Conservation (phyloP, 2,797 vertebrate species). For the Tinamus major region DNA sequence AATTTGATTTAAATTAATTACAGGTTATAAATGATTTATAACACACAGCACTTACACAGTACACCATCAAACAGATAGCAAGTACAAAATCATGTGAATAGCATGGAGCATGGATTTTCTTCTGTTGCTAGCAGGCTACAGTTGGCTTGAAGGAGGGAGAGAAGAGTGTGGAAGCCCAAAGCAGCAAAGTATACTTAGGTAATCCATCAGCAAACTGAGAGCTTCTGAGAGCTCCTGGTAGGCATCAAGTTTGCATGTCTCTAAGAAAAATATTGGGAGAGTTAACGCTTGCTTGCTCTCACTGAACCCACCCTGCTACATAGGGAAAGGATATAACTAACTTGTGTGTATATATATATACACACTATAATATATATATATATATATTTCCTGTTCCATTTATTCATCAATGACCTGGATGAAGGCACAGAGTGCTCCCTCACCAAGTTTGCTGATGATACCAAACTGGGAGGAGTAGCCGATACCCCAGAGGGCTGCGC, state of each 20-base stretch:
- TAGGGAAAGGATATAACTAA: background rate
- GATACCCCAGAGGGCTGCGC: too few species aligned
- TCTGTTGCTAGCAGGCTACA: background rate
- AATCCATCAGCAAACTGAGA: background rate
- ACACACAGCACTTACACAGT: background rate
- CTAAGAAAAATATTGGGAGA: background rate
- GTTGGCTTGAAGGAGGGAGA: background rate
- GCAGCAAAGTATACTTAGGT: background rate
- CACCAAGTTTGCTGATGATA: too few species aligned
- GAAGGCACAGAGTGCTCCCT: too few species aligned
- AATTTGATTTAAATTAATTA: background rate
- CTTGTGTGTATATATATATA: background rate
- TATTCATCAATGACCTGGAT: too few species aligned
- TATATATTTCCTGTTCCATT: too few species aligned
- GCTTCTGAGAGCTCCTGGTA: rapidly evolving
- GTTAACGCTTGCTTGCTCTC: background rate
- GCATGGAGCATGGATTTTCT: background rate
- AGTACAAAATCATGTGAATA: background rate
- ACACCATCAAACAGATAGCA: background rate
- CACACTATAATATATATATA: too few species aligned
- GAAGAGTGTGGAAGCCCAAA: background rate
- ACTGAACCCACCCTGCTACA: background rate
- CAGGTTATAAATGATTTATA: background rate
- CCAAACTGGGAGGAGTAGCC: too few species aligned
- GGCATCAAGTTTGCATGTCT: background rate